Conservation (phyloP, 2,113 vertebrate species). For the Perccottus glenii region DNA sequence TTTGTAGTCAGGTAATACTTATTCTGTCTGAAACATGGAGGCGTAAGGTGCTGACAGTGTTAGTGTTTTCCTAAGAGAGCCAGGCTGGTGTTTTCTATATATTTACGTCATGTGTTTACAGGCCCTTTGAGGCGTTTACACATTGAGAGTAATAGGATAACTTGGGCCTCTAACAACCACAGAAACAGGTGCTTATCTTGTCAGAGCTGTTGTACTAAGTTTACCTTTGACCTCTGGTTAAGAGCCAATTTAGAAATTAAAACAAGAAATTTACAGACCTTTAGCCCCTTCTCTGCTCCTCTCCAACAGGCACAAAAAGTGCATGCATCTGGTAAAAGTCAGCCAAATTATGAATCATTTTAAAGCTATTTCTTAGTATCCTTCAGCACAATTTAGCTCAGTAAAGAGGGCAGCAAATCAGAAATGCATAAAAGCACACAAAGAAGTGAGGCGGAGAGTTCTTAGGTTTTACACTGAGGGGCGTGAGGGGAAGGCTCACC, state of each 20-base stretch:
- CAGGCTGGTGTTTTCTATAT: conserved; percentile 52
- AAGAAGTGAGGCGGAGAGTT: conserved; percentile 20
- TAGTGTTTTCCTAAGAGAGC: conserved; percentile 52
- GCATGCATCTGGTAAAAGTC: conserved; percentile 75
- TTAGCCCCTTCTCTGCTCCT: conserved; percentile 1
- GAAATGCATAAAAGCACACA: conserved; percentile 16
- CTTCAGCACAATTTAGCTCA: conserved; percentile 31
- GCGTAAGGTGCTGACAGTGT: conserved; percentile 65
- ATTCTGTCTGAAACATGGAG: conserved; percentile 46
- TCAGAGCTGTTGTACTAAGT: conserved; percentile 86
- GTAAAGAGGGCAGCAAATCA: conserved; percentile 27
- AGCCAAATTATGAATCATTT: conserved; percentile 80
- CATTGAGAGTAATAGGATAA: conserved; percentile 72
- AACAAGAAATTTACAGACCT: conserved; percentile 69
- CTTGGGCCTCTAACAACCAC: conserved; percentile 47
- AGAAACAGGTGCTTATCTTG: conserved; percentile 90
- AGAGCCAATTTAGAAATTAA: conserved; percentile 77
- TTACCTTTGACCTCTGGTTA: conserved; percentile 87
- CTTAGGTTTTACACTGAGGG: conserved; percentile 3
- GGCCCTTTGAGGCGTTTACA: conserved; percentile 70
- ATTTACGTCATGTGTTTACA: conserved; percentile 70
- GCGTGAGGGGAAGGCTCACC: conserved; percentile 25
- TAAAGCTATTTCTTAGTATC: conserved; percentile 56
- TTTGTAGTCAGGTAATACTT: conserved; percentile 57
- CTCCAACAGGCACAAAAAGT: conserved; percentile 24